These are phyloP conservation scores for Popillia japonica DNA, from an alignment of 1,140 invertebrate genomes.

Conservation along the genomic window DNA sequence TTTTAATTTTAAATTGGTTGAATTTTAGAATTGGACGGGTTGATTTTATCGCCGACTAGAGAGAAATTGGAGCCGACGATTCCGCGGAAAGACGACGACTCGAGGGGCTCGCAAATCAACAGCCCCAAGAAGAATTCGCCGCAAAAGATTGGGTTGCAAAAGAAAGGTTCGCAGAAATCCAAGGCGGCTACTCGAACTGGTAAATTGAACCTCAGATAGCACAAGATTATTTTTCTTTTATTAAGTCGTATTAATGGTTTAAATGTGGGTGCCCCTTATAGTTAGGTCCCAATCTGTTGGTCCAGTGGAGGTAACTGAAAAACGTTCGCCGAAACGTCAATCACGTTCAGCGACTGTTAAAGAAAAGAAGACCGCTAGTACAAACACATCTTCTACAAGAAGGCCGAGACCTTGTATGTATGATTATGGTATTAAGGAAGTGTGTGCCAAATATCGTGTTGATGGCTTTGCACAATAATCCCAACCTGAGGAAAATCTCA, in stretches of 20 bases:
- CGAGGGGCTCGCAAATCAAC: slow-evolving; percentile 67
- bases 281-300: slow-evolving; percentile 77
- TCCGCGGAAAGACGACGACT: slow-evolving; percentile 70
- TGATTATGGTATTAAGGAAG: slow-evolving; percentile 42
- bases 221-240: neutral
- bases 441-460: slow-evolving; percentile 29
- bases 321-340: slow-evolving; percentile 77
- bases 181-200: slow-evolving; percentile 47
- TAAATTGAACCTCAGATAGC: slow-evolving; percentile 26
- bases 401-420: slow-evolving; percentile 71
- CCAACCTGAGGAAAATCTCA: neutral
- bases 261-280: slow-evolving; percentile 48
- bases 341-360: slow-evolving; percentile 69
- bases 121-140: slow-evolving; percentile 71
- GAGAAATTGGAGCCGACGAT: slow-evolving; percentile 76
- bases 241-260: neutral
- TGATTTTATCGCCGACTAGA: slow-evolving; percentile 72
- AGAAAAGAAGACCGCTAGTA: slow-evolving; percentile 60
- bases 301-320: slow-evolving; percentile 65
- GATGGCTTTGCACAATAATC: slow-evolving; percentile 4
- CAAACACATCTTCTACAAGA: slow-evolving; percentile 62
- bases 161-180: slow-evolving; percentile 47
- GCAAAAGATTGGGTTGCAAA: slow-evolving; percentile 54
- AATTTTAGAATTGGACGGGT: slow-evolving; percentile 56
- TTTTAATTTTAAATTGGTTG: slow-evolving; percentile 7